Evolutionary conservation across 2,113 vertebrate genomes (phyloP), one percentile per base, ranked within the genome.

Genomic region (Platanista minor): DNA sequence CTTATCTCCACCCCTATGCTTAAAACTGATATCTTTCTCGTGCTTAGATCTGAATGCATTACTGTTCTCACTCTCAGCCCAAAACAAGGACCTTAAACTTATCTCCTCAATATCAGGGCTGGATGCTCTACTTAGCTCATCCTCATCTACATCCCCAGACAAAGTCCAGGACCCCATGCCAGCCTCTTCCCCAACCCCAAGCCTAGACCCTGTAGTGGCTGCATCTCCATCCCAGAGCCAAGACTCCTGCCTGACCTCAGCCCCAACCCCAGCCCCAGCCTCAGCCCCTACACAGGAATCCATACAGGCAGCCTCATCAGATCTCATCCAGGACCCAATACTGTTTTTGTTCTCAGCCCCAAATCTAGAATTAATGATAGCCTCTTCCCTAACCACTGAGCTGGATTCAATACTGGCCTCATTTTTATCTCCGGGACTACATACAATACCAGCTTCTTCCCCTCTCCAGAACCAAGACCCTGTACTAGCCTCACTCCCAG

Each of bases 91-190:
- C 74, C 97, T 96, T 96, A 98, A 96, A 84, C 96, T 98, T 46
- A 97, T 97, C 61, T 98, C 97, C 43, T 98, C 97, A 93, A 98
- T 98, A 97, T 97, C 97, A 61, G 97, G 97, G 93, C 97, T 98
- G 23, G 97, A 97, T 0, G 54, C 21, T 87, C 61, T 78, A 77
- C 96, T 98, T 93, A 97, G 57, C 14, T 97, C 95, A 69, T 95
- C 95, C 8, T 97, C 93, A 52, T 94, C 96, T 86, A 64, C 8
- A 89, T 95, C 64, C 6, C 77, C 20, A 94, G 75, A 25, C 27
- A 90, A 95, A 90, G 59, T 39, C 97, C 94, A 96, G 59, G 69
- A 92, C 23, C 41, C 59, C 91, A 75, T 17, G 31, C 49, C 64
- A 95, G 25, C 39, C 31, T 92, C 67, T 92, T 66, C 46, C 67